Base-by-base conservation (phyloP, 2,113 vertebrate species). In the Empidonax traillii region DNA sequence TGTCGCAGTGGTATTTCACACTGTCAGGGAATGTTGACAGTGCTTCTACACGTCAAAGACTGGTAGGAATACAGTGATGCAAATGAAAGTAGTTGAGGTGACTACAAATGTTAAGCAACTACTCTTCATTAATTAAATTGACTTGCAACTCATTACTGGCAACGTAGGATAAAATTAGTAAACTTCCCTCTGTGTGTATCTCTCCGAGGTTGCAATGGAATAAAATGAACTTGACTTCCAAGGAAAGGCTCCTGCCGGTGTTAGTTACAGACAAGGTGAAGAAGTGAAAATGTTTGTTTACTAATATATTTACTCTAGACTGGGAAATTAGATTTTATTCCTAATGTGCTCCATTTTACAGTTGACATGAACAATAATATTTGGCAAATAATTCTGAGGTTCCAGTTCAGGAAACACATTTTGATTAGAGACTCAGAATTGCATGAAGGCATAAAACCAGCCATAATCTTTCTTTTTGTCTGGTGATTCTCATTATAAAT, bases 351-450 rank as follows among this genome's bases (percentile, higher is more conserved):
- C 65, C 30, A 44, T 93, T 88, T 90, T 44, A 68, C 25, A 35
- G 84, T 73, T 91, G 65, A 90, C 56, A 66, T 11, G 63, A 86
- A 72, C 81, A 95, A 71, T 69, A 88, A 56, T 68, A 69, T 47
- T 84, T 56, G 52, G 51, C 56, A 91, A 91, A 87, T 79, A 83
- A 93, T 81, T 93, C 22, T 22, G 56, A 81, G n/a, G 68, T 94
- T 90, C 85, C 74, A 74, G 74, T 77, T 94, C 67, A 90, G 73
- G 66, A 93, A 88, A 58, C n/a, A 27, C 62, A 15, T 91, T 89
- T 82, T 85, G 69, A 94, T 95, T 89, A 94, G 78, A 93, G 49
- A 68, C 28, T 81, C n/a, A n/a, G 73, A 67, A 43, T 53, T 78
- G 66, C 61, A 30, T 24, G 75, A 85, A 81, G 53, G 52, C 47